phyloP scores from a whole-genome alignment of 2,888 invertebrate species.

The Pristionchus fissidentatus region DNA sequence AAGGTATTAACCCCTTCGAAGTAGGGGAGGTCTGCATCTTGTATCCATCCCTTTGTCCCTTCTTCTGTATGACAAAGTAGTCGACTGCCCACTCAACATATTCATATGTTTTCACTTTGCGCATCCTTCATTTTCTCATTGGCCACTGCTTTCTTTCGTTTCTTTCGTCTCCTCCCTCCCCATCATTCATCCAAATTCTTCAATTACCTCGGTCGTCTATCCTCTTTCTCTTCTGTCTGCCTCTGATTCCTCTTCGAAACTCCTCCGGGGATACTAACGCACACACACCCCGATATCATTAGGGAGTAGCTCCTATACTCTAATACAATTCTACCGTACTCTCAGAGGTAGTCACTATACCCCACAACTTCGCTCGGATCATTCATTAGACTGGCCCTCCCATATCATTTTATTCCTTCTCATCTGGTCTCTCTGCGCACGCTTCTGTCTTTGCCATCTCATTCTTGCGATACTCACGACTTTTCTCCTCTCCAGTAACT shows the following conservation, averaged over 20 bases:
- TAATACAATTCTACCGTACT: conserved; percentile 41
- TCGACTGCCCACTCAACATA: conserved; percentile 35
- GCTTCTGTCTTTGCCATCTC: background rate
- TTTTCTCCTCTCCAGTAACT: conserved; percentile 9
- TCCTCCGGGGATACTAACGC: conserved; percentile 36
- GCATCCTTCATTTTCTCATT: conserved; percentile 12
- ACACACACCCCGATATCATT: conserved; percentile 40
- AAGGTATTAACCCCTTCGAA: conserved; percentile 27
- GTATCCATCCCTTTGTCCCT: conserved; percentile 14
- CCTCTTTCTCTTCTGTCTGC: background rate
- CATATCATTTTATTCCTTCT: conserved; percentile 33
- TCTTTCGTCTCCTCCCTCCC: background rate
- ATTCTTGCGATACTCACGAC: conserved; percentile 31
- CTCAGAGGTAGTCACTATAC: background rate
- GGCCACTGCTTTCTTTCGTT: conserved; percentile 27
- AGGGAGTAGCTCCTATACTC: conserved; percentile 28
- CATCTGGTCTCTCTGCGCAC: background rate
- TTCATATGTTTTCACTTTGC: conserved; percentile 45
- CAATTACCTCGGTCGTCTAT: conserved; percentile 16
- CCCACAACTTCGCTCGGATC: background rate
- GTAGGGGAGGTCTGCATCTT: background rate
- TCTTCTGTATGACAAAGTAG: conserved; percentile 42
- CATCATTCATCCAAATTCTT: conserved; percentile 42
- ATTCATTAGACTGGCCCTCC: conserved; percentile 33
- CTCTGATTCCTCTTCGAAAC: conserved; percentile 26